Conservation (phyloP, 1,140 invertebrate genomes). For the Sarcophaga peregrina region DNA sequence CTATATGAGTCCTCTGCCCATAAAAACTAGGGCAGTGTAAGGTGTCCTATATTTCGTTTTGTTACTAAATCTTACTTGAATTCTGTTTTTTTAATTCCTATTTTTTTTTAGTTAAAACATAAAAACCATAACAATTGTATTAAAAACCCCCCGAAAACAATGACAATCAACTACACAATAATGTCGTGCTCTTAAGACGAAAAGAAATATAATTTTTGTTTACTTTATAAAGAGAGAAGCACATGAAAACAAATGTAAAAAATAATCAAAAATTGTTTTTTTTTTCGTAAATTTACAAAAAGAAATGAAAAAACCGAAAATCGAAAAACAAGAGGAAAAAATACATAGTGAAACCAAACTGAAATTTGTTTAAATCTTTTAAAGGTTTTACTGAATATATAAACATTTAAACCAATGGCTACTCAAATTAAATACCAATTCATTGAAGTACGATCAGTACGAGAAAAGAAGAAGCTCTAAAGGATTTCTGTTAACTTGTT, state of each 20-base stretch:
- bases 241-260: not conserved
- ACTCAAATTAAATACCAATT: slow-evolving; percentile 66
- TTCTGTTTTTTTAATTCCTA: not conserved
- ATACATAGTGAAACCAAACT: not conserved
- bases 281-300: not conserved
- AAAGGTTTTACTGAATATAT: not conserved
- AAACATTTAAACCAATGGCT: slow-evolving; percentile 53
- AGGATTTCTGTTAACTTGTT: slow-evolving; percentile 47
- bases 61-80: no score
- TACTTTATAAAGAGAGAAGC: not conserved
- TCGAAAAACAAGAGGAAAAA: not conserved
- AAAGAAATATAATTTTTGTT: slow-evolving; percentile 3
- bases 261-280: not conserved
- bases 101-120: slow-evolving; percentile 10
- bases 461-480: slow-evolving; percentile 54
- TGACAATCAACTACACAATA: slow-evolving; percentile 38
- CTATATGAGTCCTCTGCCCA: no score
- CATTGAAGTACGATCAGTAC: slow-evolving; percentile 52
- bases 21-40: no score
- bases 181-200: slow-evolving; percentile 29
- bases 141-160: slow-evolving; percentile 32
- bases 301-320: no score
- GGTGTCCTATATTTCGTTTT: not conserved
- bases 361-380: not conserved
- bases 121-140: slow-evolving; percentile 41